A percentile compares a stretch with the other conserved stretches of the same genome.
Evolutionary conservation across 2,888 invertebrate species (phyloP).

Genomic region (Cotesia congregata): DNA sequence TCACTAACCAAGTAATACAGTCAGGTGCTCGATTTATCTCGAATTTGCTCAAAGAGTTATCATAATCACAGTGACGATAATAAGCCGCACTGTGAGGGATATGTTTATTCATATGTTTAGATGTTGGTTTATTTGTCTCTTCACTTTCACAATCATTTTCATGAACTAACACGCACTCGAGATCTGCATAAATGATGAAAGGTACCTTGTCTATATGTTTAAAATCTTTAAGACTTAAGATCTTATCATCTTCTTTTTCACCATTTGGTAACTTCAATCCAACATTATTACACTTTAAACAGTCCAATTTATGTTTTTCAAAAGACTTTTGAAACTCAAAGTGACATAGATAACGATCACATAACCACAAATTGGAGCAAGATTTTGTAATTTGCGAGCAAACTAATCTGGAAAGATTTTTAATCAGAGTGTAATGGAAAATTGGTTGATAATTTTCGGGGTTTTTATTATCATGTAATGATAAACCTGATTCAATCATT

Average conservation of each 20-base stretch:
- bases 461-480: not conserved
- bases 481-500: not conserved
- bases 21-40: constrained; percentile 4
- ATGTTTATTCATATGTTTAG: not conserved
- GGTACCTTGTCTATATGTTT: not conserved
- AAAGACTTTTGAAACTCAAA: constrained; percentile 5
- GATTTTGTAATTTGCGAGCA: constrained; percentile 3
- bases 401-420: constrained; percentile 16
- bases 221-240: constrained; percentile 6
- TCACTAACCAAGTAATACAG: not conserved
- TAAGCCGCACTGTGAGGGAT: constrained; percentile 6
- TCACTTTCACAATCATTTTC: not conserved
- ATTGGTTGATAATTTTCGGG: not conserved
- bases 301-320: constrained; percentile 15
- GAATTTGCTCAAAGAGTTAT: constrained; percentile 38
- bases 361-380: not conserved
- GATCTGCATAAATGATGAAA: constrained; percentile 5
- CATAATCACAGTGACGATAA: not conserved
- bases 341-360: constrained; percentile 20
- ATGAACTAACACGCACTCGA: not conserved
- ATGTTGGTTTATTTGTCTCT: too few relatives aligned
- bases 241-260: not conserved
- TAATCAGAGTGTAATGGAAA: constrained; percentile 12
- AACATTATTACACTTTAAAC: constrained; percentile 9
- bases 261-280: constrained; percentile 1